Base-by-base conservation (phyloP, 2,797 vertebrate species). In the Coracias cyanogaster region DNA sequence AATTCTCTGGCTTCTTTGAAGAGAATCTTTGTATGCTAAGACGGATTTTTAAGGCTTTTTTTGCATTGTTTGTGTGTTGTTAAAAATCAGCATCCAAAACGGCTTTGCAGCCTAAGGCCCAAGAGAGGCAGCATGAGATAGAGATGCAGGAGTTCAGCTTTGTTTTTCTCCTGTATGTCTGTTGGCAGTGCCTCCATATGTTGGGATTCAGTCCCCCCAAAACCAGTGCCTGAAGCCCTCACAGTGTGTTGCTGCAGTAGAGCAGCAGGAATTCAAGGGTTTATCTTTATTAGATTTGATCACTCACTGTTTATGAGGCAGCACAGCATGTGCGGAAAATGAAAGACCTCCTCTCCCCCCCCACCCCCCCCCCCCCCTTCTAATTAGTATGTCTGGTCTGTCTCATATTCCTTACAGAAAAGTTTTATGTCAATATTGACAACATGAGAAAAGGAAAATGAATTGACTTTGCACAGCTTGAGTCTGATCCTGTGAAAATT, bases 221-320 rank as follows among this genome's bases (percentile, higher is more conserved):
- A 82, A 91, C 33, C 77, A 60, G 29, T 37, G 76, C 83, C 74
- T 55, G 76, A 94, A 95, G 89, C 55, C 37, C 77, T 79, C 96
- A 61, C 86, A 80, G 81, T 86, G 71, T 91, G 93, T 66, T 91
- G 60, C 72, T 92, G 55, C 61, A 86, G 35, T 22, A 91, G 64
- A 93, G 49, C 82, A 95, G 79, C 78, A 94, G 81, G 89, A 91
- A 94, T 90, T 66, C 77, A 80, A 78, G 55, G 72, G 45, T 90
- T 95, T 97, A 82, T 90, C 93, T 92, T 82, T 86, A 93, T 93
- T 84, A 94, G 43, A 93, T 94, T 93, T 91, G 67, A 95, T 87
- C 41, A 29, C 26, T 93, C 89, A 45, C 83, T 94, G 90, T 94
- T 96, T 86, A 92, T 93, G 86, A 93, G 89, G 92, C 85, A 93